Conservation (phyloP, 2,113 vertebrate species). For the Mus pahari region DNA sequence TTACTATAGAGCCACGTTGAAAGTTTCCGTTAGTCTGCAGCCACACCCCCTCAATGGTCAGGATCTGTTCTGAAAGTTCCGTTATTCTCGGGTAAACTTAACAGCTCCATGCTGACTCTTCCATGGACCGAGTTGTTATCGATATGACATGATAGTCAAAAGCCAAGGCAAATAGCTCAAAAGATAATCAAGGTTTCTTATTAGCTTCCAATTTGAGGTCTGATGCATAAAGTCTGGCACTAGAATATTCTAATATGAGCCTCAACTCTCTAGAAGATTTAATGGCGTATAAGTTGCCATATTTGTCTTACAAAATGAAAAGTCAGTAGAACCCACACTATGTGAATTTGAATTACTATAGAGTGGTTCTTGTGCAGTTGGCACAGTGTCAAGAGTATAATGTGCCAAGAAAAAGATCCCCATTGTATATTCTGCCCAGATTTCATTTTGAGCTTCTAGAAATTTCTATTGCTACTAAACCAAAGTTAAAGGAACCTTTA, state of each 20-base stretch:
- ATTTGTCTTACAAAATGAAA: conserved; percentile 9
- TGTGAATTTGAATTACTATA: not conserved
- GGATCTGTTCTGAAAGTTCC: not conserved
- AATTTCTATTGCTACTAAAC: not conserved
- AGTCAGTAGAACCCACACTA: not conserved
- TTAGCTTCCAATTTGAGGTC: not conserved
- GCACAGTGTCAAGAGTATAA: not conserved
- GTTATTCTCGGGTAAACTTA: not conserved
- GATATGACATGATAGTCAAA: not conserved
- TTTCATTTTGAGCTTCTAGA: conserved; percentile 27
- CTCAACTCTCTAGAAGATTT: conserved; percentile 28
- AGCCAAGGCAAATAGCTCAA: not conserved
- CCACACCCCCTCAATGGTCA: no score
- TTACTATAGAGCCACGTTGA: not conserved
- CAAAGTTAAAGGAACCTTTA: not conserved
- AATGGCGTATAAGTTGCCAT: not conserved
- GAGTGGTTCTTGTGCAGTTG: not conserved
- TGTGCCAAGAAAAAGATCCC: not conserved
- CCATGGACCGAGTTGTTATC: not conserved
- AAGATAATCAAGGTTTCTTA: not conserved
- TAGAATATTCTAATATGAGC: not conserved
- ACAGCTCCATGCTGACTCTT: not conserved
- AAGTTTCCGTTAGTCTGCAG: not conserved
- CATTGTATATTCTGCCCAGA: not conserved
- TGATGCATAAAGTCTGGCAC: not conserved